Evolutionary conservation across 1,140 invertebrate species (phyloP).

Genomic region (Drosophila neocordata): DNA sequence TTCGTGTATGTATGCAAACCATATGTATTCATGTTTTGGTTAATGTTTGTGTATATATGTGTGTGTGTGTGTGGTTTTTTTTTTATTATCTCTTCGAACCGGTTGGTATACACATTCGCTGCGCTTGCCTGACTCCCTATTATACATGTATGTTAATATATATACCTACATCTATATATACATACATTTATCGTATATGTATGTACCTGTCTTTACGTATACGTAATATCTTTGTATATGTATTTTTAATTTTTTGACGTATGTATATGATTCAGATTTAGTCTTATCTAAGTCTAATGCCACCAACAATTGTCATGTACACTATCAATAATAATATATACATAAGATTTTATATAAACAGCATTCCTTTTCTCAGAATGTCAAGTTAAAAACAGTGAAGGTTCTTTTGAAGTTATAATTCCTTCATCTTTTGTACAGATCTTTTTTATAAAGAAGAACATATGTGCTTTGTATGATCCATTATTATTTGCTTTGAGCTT

Average conservation of each 20-base stretch:
- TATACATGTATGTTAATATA: too few species aligned
- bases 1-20: not conserved
- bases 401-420: too few species aligned
- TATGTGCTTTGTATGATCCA: too few species aligned
- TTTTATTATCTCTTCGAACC: constrained; percentile 47
- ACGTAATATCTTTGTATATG: constrained; percentile 28
- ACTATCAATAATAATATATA: constrained; percentile 9
- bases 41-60: constrained; percentile 7
- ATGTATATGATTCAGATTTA: constrained; percentile 39
- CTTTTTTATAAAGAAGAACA: too few species aligned
- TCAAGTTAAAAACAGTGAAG: too few species aligned
- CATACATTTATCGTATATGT: not conserved
- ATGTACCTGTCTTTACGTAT: constrained; percentile 30
- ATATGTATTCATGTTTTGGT: too few species aligned
- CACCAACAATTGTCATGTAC: not conserved
- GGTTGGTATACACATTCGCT: constrained; percentile 48
- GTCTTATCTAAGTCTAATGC: constrained; percentile 52
- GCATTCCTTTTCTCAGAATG: not conserved
- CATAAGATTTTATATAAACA: too few species aligned
- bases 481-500: too few species aligned
- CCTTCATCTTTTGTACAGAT: too few species aligned
- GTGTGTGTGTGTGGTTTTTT: constrained; percentile 3
- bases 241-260: not conserved
- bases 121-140: constrained; percentile 49
- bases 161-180: constrained; percentile 5